phyloP scores from a whole-genome alignment of 2,797 vertebrate genomes.

The Sebastes trivittatus region DNA sequence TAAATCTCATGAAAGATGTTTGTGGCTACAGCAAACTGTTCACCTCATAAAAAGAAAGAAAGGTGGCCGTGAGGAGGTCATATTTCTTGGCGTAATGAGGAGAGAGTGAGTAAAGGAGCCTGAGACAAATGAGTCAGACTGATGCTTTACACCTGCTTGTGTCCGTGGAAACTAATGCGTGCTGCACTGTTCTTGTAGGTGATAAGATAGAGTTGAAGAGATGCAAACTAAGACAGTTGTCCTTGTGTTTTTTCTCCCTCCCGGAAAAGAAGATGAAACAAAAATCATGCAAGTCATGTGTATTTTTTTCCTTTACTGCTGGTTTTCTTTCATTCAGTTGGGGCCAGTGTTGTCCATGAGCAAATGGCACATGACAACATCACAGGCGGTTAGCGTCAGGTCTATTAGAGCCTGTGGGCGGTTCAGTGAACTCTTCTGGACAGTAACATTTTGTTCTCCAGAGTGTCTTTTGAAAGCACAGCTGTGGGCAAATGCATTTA shows the following conservation, averaged over 20 bases:
- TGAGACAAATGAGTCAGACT: constrained; percentile 65
- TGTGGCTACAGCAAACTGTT: neutral
- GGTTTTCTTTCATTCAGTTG: constrained; percentile 7
- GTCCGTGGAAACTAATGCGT: constrained; percentile 43
- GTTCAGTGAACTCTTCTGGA: constrained; percentile 41
- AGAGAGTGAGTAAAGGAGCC: constrained; percentile 20
- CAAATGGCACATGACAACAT: constrained; percentile 72
- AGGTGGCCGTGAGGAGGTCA: constrained; percentile 6
- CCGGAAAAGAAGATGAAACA: constrained; percentile 13
- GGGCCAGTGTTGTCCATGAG: constrained; percentile 42
- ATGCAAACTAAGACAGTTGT: constrained; percentile 27
- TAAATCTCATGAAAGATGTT: neutral
- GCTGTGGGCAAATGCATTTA: constrained; percentile 23
- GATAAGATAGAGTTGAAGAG: constrained; percentile 45
- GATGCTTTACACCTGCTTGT: constrained; percentile 50
- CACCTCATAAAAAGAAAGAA: constrained; percentile 25
- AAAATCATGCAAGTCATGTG: constrained; percentile 8
- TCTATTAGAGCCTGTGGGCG: constrained; percentile 47
- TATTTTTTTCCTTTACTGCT: constrained; percentile 2
- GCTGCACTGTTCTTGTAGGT: constrained; percentile 33
- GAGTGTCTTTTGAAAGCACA: constrained; percentile 30
- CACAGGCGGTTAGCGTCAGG: constrained; percentile 66
- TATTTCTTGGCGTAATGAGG: constrained; percentile 27
- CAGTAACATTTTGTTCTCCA: constrained; percentile 43
- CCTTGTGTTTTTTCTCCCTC: neutral